These are phyloP conservation scores for Tenebrio molitor DNA, from an alignment of 1,140 invertebrate genomes.

Conservation along the genomic window DNA sequence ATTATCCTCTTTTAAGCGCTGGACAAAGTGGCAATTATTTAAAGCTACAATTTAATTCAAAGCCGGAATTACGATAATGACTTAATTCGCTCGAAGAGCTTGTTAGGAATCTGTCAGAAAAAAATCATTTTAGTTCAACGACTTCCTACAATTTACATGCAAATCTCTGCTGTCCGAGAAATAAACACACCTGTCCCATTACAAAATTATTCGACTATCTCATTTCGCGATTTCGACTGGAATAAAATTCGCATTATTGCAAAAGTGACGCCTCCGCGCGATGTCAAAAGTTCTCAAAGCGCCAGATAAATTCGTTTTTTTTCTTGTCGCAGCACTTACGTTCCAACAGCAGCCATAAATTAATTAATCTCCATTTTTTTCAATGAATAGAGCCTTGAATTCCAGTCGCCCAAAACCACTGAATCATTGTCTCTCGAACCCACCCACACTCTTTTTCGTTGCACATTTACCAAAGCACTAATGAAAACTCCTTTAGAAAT, in stretches of 20 bases:
- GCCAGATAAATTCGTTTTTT: not conserved
- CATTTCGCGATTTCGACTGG: not conserved
- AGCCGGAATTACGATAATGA: no score
- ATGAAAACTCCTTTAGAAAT: constrained; percentile 44
- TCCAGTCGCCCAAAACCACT: constrained; percentile 11
- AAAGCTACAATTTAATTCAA: no score
- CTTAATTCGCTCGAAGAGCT: no score
- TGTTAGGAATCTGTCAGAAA: no score
- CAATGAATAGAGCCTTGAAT: constrained; percentile 16
- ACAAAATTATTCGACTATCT: not conserved
- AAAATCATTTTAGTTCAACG: no score
- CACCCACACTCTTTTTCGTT: constrained; percentile 38
- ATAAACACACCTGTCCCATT: not conserved
- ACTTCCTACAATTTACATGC: no score
- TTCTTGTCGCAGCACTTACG: not conserved
- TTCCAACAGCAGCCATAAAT: not conserved
- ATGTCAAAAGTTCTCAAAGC: not conserved
- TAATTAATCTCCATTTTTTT: constrained; percentile 22
- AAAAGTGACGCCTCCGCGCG: not conserved
- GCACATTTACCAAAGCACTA: constrained; percentile 41
- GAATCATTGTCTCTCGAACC: constrained; percentile 34
- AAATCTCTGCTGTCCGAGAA: no score
- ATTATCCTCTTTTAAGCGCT: no score
- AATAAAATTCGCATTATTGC: constrained; percentile 8
- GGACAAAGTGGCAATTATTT: no score